A percentile compares a stretch with the other conserved stretches of the same genome.
These are phyloP conservation scores for Coreoperca whiteheadi DNA, from an alignment of 2,113 vertebrate species.

Conservation along the genomic window DNA sequence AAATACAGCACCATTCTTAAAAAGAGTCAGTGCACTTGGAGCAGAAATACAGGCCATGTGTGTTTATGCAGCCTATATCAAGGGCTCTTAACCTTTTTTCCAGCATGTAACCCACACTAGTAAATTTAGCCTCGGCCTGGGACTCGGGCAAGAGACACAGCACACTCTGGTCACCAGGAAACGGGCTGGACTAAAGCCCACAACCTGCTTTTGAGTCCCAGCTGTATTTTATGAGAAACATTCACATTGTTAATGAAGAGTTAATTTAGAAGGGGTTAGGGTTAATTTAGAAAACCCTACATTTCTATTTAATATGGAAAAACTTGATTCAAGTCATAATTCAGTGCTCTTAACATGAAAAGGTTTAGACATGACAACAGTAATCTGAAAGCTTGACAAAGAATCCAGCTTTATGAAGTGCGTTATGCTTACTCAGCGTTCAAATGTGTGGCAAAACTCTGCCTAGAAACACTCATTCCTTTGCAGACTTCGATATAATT, in stretches of 20 bases:
- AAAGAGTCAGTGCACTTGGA: constrained; percentile 58
- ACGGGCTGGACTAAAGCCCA: not conserved
- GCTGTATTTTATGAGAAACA: not conserved
- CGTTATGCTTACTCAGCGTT: not conserved
- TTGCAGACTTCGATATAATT: not conserved
- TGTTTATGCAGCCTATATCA: constrained; percentile 72
- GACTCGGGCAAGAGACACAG: constrained; percentile 35
- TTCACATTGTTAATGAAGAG: constrained; percentile 11
- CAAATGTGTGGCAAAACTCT: not conserved
- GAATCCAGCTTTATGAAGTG: not conserved
- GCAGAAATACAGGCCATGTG: constrained; percentile 52
- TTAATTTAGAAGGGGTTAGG: not conserved
- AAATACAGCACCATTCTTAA: constrained; percentile 65
- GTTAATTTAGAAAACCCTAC: too few relatives aligned
- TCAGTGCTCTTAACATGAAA: too few relatives aligned
- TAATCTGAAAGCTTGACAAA: too few relatives aligned
- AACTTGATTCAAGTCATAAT: not conserved
- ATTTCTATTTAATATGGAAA: not conserved
- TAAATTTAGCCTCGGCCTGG: constrained; percentile 74
- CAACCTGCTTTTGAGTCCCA: constrained; percentile 13
- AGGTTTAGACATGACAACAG: too few relatives aligned
- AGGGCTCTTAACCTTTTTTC: constrained; percentile 65
- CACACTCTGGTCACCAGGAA: constrained; percentile 47
- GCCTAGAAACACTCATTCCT: not conserved
- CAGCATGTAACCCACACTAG: constrained; percentile 37